These are phyloP conservation scores for Phasia obesa DNA, from an alignment of 2,888 invertebrate species.

Conservation along the genomic window DNA sequence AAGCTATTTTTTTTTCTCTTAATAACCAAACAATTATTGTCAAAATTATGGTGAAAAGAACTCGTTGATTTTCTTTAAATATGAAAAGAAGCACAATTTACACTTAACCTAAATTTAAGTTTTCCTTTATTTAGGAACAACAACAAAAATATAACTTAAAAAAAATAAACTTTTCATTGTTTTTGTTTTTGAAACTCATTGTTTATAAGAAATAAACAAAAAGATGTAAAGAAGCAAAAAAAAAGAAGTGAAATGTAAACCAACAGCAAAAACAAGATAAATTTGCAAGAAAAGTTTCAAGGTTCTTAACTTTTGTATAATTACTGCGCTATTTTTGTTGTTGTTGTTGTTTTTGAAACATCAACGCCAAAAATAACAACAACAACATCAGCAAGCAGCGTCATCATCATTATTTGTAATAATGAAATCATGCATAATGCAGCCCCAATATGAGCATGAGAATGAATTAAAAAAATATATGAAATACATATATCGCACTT, in stretches of 20 bases:
- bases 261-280: slow-evolving; percentile 35
- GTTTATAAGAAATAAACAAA: slow-evolving; percentile 59
- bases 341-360: slow-evolving; percentile 23
- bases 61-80: background rate
- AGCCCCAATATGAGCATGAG: slow-evolving; percentile 45
- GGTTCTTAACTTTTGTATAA: slow-evolving; percentile 60
- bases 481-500: too few species aligned
- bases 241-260: background rate
- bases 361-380: slow-evolving; percentile 22
- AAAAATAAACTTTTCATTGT: slow-evolving; percentile 51
- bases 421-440: slow-evolving; percentile 67
- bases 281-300: slow-evolving; percentile 59
- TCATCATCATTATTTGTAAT: slow-evolving; percentile 59
- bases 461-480: slow-evolving; percentile 2
- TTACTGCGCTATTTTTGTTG: slow-evolving; percentile 62
- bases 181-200: slow-evolving; percentile 55
- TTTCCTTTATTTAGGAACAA: slow-evolving; percentile 2
- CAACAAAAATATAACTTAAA: slow-evolving; percentile 41
- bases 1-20: too few species aligned
- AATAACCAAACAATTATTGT: background rate
- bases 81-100: slow-evolving; percentile 24
- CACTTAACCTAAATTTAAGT: slow-evolving; percentile 57
- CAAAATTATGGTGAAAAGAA: slow-evolving; percentile 14
- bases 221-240: background rate
- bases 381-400: slow-evolving; percentile 24